Evolutionary conservation across 2,797 vertebrate species (phyloP).

Genomic region (Silurus lanzhouensis): DNA sequence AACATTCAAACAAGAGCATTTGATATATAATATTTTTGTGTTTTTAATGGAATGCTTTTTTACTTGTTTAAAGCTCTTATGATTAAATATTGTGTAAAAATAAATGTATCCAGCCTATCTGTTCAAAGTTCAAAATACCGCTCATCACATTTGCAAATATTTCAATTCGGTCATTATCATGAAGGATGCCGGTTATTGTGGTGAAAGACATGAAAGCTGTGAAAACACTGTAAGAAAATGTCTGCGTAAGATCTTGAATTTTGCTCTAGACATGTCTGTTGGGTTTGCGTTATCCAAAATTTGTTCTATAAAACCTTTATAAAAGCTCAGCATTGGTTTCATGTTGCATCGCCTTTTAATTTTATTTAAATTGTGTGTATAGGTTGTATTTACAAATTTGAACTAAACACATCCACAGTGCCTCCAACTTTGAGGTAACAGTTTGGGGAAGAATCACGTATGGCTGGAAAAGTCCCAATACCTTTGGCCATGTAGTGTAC

Average conservation of each 20-base stretch:
- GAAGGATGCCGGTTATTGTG: background rate
- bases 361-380: background rate
- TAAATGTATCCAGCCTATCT: background rate
- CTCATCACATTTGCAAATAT: background rate
- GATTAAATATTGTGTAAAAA: background rate
- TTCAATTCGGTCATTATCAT: background rate
- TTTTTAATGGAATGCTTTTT: too few species aligned
- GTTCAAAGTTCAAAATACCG: background rate
- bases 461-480: too few species aligned
- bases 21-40: too few species aligned
- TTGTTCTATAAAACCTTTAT: background rate
- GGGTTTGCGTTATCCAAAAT: background rate
- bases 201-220: slow-evolving; percentile 2
- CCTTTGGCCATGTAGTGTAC: too few species aligned
- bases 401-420: background rate
- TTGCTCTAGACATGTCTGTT: background rate
- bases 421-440: too few species aligned
- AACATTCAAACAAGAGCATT: too few species aligned
- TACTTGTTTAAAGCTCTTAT: background rate
- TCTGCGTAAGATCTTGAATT: background rate
- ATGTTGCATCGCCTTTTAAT: background rate
- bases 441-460: too few species aligned
- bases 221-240: background rate
- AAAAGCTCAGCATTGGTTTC: background rate
- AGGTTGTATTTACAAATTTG: background rate